phyloP scores from a whole-genome alignment of 2,797 vertebrate genomes.

The Haliaeetus albicilla region DNA sequence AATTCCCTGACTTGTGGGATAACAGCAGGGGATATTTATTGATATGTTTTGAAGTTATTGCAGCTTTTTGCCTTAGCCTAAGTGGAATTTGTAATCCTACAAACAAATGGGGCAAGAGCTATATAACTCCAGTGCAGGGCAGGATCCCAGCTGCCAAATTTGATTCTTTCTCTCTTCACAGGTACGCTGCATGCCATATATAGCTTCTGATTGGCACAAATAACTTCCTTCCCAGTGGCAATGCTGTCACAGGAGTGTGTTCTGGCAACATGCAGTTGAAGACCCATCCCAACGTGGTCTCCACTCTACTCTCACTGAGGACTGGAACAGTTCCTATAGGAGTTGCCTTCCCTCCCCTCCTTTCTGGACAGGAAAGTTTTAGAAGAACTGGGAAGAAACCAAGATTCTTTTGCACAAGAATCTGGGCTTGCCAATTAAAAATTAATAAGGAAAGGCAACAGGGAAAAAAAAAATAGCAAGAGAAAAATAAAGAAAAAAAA shows the following conservation, averaged over 20 bases:
- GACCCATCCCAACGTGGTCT: not conserved
- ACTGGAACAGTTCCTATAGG: fast-evolving
- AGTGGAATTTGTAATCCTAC: not conserved
- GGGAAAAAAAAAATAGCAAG: not conserved
- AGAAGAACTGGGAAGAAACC: not conserved
- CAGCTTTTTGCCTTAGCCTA: not conserved
- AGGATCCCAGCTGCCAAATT: not conserved
- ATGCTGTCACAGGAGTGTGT: not conserved
- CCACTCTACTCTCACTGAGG: fast-evolving
- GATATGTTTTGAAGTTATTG: not conserved
- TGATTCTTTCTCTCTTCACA: not conserved
- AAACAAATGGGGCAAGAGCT: not conserved
- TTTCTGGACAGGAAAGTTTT: not conserved
- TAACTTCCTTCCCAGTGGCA: not conserved
- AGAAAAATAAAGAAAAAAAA: not conserved
- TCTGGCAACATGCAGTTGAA: not conserved
- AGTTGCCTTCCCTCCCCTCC: not conserved
- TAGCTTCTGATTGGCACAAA: not conserved
- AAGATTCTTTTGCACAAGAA: not conserved
- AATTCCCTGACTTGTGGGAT: not conserved
- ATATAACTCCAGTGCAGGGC: fast-evolving
- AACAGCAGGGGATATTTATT: not conserved
- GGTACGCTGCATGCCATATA: fast-evolving
- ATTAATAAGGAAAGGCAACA: not conserved
- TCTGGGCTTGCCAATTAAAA: not conserved